phyloP scores from a whole-genome alignment of 1,140 invertebrate species.

The Drosophila serrata region DNA sequence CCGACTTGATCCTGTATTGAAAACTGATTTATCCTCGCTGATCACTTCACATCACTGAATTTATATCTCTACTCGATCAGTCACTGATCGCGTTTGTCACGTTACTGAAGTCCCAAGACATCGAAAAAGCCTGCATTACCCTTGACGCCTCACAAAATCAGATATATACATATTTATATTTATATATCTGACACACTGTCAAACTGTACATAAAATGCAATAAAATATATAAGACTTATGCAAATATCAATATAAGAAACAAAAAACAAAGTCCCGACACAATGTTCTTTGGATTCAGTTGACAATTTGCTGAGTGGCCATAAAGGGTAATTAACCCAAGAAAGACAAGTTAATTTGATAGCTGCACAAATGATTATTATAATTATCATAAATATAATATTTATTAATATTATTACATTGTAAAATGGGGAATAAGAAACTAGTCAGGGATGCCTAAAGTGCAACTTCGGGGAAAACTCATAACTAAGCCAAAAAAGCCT shows the following conservation, averaged over 20 bases:
- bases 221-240: constrained; percentile 56
- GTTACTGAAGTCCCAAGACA: constrained; percentile 15
- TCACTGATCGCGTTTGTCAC: constrained; percentile 14
- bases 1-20: background rate
- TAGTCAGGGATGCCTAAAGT: no score
- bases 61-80: constrained; percentile 12
- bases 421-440: no score
- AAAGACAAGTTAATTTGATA: no score
- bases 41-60: constrained; percentile 1
- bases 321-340: constrained; percentile 24
- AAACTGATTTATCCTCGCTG: background rate
- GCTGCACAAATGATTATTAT: background rate
- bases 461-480: no score
- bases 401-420: background rate
- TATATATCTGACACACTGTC: constrained; percentile 20
- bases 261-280: constrained; percentile 11
- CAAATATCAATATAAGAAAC: constrained; percentile 10
- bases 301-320: constrained; percentile 42
- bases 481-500: no score
- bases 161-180: constrained; percentile 16
- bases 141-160: constrained; percentile 4
- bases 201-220: constrained; percentile 62
- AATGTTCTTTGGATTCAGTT: constrained; percentile 22
- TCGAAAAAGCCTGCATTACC: constrained; percentile 13
- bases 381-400: background rate